Percentiles rank a stretch among this genome's conserved stretches.
phyloP scores from a whole-genome alignment of 2,113 vertebrate genomes.

The Nanorana parkeri region DNA sequence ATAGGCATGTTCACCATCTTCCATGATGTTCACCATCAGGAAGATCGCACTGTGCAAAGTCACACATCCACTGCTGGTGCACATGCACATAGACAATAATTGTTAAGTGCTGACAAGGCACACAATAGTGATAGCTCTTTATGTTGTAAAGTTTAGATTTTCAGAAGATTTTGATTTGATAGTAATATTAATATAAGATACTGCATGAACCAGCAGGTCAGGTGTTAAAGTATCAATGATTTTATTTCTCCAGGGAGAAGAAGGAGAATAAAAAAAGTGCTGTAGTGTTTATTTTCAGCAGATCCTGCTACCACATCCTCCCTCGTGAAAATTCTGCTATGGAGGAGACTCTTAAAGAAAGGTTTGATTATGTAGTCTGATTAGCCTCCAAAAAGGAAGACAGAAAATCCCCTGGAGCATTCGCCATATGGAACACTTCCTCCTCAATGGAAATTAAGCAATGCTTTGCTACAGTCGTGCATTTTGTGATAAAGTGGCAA shows the following conservation, averaged over 20 bases:
- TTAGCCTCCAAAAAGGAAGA: constrained; percentile 55
- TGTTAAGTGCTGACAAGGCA: no score
- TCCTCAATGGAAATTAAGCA: constrained; percentile 49
- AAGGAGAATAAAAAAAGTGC: constrained; percentile 1
- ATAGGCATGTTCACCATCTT: no score
- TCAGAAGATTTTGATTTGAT: neutral
- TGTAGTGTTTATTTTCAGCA: constrained; percentile 45
- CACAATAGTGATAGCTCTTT: no score
- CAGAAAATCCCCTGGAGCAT: constrained; percentile 52
- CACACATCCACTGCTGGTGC: no score
- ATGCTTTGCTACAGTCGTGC: constrained; percentile 8
- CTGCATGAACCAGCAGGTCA: neutral
- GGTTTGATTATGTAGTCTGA: constrained; percentile 55
- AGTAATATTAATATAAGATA: neutral
- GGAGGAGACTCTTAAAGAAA: constrained; percentile 50
- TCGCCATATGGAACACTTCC: constrained; percentile 54
- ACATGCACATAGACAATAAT: no score
- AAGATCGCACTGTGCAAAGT: no score
- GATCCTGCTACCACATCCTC: constrained; percentile 49
- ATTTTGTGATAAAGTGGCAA: constrained; percentile 49
- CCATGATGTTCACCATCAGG: no score
- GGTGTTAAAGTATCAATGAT: constrained; percentile 31
- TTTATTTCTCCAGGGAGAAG: constrained; percentile 14
- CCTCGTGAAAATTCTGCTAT: constrained; percentile 34
- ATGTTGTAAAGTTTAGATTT: neutral